phyloP scores from a whole-genome alignment of 2,888 invertebrate genomes.

The Trimorus sp. region DNA sequence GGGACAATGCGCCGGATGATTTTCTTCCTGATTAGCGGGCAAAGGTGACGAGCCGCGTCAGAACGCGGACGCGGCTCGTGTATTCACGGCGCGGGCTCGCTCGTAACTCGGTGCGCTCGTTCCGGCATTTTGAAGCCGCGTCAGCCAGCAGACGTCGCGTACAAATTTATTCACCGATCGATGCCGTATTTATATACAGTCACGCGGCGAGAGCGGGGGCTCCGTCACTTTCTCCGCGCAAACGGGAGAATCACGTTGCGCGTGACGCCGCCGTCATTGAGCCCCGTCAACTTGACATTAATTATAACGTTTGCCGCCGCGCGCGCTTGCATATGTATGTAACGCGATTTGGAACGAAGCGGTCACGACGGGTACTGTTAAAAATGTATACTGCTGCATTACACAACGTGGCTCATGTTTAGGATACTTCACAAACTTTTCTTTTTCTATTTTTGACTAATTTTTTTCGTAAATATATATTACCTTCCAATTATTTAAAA shows the following conservation, averaged over 20 bases:
- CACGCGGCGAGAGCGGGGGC: constrained; percentile 39
- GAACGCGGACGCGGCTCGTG: constrained; percentile 16
- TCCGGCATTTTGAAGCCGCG: constrained; percentile 53
- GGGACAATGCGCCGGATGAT: constrained; percentile 24
- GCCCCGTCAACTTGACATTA: constrained; percentile 53
- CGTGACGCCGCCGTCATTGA: constrained; percentile 49
- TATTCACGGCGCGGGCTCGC: constrained; percentile 31
- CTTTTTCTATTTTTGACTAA: too few species aligned
- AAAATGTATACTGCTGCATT: too few species aligned
- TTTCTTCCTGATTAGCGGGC: constrained; percentile 29
- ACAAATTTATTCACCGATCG: constrained; percentile 54
- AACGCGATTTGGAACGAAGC: constrained; percentile 41
- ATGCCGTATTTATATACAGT: constrained; percentile 55
- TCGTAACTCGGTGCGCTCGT: constrained; percentile 37
- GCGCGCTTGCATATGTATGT: constrained; percentile 45
- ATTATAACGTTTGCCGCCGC: constrained; percentile 48
- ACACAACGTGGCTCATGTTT: too few species aligned
- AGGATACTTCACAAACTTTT: too few species aligned
- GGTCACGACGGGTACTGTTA: constrained; percentile 35
- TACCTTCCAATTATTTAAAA: too few species aligned
- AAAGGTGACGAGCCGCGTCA: constrained; percentile 34
- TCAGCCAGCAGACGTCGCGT: constrained; percentile 27
- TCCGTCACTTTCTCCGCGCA: constrained; percentile 56
- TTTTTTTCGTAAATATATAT: too few species aligned
- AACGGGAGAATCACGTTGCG: constrained; percentile 58